A percentile compares a stretch with the other conserved stretches of the same genome.
phyloP scores from a whole-genome alignment of 2,797 vertebrate genomes.

The Prionace glauca region DNA sequence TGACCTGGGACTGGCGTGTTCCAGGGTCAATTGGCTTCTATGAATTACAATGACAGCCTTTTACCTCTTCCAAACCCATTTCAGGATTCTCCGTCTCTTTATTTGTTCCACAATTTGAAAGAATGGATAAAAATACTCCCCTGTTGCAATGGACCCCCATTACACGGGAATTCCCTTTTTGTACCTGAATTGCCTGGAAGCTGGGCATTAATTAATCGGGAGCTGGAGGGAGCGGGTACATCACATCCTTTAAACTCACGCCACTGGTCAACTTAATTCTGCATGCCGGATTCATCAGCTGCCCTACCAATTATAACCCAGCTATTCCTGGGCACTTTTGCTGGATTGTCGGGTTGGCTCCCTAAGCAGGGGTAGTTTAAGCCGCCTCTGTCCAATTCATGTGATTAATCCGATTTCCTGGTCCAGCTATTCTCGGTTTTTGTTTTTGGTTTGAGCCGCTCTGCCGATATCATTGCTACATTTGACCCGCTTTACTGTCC shows the following conservation, averaged over 20 bases:
- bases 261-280: background rate
- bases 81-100: background rate
- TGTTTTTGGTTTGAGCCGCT: background rate
- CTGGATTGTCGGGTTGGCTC: background rate
- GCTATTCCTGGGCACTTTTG: background rate
- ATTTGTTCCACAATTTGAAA: background rate
- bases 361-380: background rate
- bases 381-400: background rate
- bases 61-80: background rate
- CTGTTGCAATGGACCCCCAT: background rate
- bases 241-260: background rate
- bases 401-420: background rate
- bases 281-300: background rate
- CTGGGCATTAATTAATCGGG: background rate
- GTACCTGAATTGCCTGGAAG: background rate
- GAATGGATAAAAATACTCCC: background rate
- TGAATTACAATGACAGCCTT: background rate
- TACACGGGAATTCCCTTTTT: background rate
- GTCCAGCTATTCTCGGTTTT: background rate
- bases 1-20: background rate
- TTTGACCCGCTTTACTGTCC: background rate
- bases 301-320: too few species aligned
- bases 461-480: background rate
- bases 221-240: background rate
- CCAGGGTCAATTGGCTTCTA: background rate